These are phyloP conservation scores for Acropternis orthonyx DNA, from an alignment of 2,797 vertebrate species.

Conservation along the genomic window DNA sequence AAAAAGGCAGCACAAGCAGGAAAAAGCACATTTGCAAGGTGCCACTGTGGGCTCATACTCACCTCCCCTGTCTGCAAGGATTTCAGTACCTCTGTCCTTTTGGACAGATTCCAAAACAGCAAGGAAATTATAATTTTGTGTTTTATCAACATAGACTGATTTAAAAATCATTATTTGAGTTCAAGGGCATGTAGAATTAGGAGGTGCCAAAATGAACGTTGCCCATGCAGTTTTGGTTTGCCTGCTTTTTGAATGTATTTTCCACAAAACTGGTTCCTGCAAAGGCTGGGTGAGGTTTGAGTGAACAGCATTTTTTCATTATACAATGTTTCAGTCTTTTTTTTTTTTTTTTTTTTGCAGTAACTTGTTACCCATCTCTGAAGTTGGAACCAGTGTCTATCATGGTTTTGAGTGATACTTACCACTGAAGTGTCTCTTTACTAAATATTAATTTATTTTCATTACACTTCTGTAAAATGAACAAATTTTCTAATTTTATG, in stretches of 20 bases:
- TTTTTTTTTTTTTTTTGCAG: neutral
- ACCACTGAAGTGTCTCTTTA: neutral
- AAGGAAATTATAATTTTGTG: neutral
- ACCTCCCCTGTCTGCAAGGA: neutral
- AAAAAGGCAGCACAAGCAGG: neutral
- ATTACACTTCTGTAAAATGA: neutral
- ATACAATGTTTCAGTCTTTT: neutral
- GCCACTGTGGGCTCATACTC: neutral
- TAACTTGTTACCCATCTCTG: neutral
- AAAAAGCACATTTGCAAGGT: neutral
- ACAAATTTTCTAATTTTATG: neutral
- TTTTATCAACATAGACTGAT: neutral
- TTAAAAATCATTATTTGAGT: neutral
- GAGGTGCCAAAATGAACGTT: neutral
- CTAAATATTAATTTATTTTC: neutral
- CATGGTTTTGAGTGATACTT: neutral
- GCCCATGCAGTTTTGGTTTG: neutral
- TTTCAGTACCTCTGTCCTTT: neutral
- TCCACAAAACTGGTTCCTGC: neutral
- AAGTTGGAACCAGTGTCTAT: neutral
- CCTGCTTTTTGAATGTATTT: neutral
- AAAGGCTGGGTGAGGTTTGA: neutral
- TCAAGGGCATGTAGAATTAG: neutral
- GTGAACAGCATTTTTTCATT: neutral
- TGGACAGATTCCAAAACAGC: neutral